Percentiles rank a stretch among this genome's conserved stretches.
Conservation (phyloP, 2,113 vertebrate genomes). For the Lonchura striata region DNA sequence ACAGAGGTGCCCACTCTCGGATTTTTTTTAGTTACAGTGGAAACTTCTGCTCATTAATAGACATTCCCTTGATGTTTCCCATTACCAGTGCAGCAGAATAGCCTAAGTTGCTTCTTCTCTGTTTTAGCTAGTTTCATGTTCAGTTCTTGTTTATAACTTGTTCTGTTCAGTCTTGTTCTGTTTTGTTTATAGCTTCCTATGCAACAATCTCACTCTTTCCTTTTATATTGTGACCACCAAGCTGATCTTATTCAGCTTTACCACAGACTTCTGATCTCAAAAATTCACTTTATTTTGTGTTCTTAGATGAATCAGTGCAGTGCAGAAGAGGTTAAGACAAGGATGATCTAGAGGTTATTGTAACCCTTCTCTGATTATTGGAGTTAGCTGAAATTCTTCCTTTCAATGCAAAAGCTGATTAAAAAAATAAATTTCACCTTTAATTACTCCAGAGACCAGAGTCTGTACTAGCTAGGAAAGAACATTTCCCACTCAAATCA, state of each 20-base stretch:
- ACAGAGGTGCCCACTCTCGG: rapidly evolving
- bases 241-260: background rate
- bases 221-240: background rate
- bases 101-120: background rate
- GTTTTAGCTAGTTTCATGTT: background rate
- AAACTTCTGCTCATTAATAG: background rate
- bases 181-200: background rate
- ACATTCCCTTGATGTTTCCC: background rate
- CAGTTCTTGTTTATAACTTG: background rate
- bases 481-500: slow-evolving; percentile 25
- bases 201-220: background rate
- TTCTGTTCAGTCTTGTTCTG: rapidly evolving
- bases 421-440: background rate
- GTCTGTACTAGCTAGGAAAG: background rate
- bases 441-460: background rate
- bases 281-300: background rate
- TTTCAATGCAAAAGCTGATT: background rate
- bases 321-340: background rate
- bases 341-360: background rate
- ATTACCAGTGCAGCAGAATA: background rate
- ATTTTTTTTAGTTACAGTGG: background rate
- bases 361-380: background rate
- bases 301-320: rapidly evolving
- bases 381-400: background rate
- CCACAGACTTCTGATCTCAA: background rate